Base-by-base conservation (phyloP, 2,888 invertebrate genomes). In the Yponomeuta sedellus region DNA sequence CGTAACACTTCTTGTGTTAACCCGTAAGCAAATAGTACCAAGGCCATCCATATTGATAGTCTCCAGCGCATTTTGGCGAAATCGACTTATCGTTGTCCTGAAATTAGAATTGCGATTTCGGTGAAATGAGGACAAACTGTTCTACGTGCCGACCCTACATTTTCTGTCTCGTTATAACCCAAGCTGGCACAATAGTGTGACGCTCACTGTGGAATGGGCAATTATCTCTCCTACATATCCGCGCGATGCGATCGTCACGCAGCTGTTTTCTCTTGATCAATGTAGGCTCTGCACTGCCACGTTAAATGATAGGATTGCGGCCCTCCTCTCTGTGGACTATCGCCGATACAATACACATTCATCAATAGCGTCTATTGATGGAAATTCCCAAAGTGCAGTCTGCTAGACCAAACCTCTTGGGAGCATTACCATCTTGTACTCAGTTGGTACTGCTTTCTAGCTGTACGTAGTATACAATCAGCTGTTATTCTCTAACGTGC, bases 21-120 rank as follows among this genome's bases (percentile, higher is more conserved):
- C 58, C 20, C 22, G 20, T 3, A 20, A 19, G 25, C 11, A 10
- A 22, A 20, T 20, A 59, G 59, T 20, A 22, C 8, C 25, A 25
- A 12, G 25, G 22, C 59, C 20, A 59, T 20, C 59, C 22, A 59
- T 25, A 22, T 20, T 22, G 59, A 4, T 4, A 59, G 22, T 22
- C 20, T 59, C 59, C 20, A 59, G 22, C 59, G 12, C 59, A 59
- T 59, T 22, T 59, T 59, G 59, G 44, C 16, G 44, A 22, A 59
- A 20, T 59, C 10, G 5, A 11, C 20, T 25, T 11, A 20, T 59
- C 12, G 22, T 11, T 59, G 59, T 16, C 59, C 59, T 59, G 25
- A 22, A 59, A 52, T 16, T 16, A 3, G 1, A 16, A 52, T 52
- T 52, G 16, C 8, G 34, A 8, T 34, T 34, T 34, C 34, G 34